Percentiles rank a stretch among this genome's conserved stretches.
Evolutionary conservation across 2,797 vertebrate genomes (phyloP).

Genomic region (Siniperca undulata): DNA sequence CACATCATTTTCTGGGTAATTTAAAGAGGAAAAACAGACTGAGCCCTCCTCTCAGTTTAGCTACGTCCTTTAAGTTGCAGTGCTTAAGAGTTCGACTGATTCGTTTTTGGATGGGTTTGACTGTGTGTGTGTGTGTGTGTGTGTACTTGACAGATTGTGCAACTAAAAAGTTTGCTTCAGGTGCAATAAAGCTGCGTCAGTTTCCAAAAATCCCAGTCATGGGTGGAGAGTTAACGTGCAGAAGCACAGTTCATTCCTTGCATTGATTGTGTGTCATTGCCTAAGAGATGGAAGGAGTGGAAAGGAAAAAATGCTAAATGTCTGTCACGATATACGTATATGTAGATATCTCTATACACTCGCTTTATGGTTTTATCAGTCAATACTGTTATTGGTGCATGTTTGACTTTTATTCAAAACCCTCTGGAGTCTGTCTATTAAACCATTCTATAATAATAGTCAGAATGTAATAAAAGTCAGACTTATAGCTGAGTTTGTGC

Average conservation of each 20-base stretch:
- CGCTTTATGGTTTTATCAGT: neutral
- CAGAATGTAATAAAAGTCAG: too few relatives aligned
- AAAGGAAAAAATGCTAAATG: slow-evolving; percentile 14
- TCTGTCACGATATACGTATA: slow-evolving; percentile 2
- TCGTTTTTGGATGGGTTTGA: slow-evolving; percentile 25
- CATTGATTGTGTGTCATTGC: slow-evolving; percentile 27
- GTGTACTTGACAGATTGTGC: slow-evolving; percentile 36
- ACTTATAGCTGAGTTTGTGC: neutral
- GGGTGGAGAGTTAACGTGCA: slow-evolving; percentile 45
- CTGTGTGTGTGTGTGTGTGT: neutral
- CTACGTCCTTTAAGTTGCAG: slow-evolving; percentile 4
- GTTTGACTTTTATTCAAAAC: slow-evolving; percentile 15
- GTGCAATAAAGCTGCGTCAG: slow-evolving; percentile 47
- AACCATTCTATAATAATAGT: neutral
- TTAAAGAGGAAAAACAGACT: slow-evolving; percentile 62
- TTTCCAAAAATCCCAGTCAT: slow-evolving; percentile 61
- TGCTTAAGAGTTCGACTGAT: slow-evolving; percentile 7
- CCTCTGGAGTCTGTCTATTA: neutral
- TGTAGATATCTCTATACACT: neutral
- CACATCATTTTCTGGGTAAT: slow-evolving; percentile 77
- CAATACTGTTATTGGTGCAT: neutral
- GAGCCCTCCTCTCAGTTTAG: slow-evolving; percentile 33
- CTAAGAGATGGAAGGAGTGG: slow-evolving; percentile 10
- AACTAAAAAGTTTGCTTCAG: slow-evolving; percentile 56
- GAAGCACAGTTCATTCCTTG: slow-evolving; percentile 42